These are phyloP conservation scores for Lymantria monacha DNA, from an alignment of 2,888 invertebrate genomes.

Conservation along the genomic window DNA sequence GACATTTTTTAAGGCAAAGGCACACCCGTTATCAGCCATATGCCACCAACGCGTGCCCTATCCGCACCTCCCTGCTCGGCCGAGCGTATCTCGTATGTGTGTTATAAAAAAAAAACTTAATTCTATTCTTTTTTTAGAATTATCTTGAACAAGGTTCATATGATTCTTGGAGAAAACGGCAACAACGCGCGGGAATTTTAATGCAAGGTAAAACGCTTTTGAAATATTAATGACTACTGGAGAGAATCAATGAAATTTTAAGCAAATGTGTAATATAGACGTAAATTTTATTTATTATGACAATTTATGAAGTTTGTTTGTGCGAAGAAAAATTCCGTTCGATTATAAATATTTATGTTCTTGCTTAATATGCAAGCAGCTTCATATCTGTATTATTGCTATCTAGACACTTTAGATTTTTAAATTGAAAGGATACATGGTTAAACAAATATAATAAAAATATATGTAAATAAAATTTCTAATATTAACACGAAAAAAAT, in stretches of 20 bases:
- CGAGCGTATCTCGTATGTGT: constrained; percentile 42
- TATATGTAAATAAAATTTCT: too few relatives aligned
- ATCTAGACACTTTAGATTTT: too few relatives aligned
- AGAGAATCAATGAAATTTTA: constrained; percentile 29
- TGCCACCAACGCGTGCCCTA: constrained; percentile 72
- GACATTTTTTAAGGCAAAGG: constrained; percentile 46
- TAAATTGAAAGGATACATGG: too few relatives aligned
- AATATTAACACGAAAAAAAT: too few relatives aligned
- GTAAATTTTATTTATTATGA: too few relatives aligned
- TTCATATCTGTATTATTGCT: too few relatives aligned
- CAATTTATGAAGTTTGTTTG: too few relatives aligned
- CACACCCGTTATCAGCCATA: constrained; percentile 59
- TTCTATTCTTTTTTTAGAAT: constrained; percentile 16
- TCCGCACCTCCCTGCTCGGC: constrained; percentile 37
- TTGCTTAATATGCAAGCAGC: too few relatives aligned
- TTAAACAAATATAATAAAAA: too few relatives aligned
- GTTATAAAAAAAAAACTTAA: constrained; percentile 7
- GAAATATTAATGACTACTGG: constrained; percentile 22
- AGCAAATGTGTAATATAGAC: too few relatives aligned
- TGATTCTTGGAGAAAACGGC: constrained; percentile 26
- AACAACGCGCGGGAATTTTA: constrained; percentile 23
- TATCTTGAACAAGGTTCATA: constrained; percentile 10
- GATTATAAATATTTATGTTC: too few relatives aligned
- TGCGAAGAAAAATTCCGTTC: too few relatives aligned
- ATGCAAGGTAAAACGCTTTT: constrained; percentile 14